Evolutionary conservation across 2,888 invertebrate species (phyloP).

Genomic region (Eucera pruinosa): DNA sequence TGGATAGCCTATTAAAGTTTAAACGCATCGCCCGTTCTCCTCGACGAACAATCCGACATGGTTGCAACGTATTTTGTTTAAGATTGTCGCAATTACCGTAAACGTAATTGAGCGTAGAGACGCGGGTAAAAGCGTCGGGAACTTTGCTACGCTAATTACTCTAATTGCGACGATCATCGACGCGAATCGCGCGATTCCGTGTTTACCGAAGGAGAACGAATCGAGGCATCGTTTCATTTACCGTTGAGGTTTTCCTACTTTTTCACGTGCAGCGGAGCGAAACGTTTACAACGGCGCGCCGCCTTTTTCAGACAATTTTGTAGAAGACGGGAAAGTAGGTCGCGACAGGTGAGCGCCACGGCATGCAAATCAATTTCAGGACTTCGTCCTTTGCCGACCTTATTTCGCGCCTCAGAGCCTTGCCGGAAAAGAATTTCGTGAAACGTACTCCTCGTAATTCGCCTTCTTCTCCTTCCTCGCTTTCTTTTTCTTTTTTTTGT

Average conservation of each 20-base stretch:
- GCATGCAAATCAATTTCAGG: conserved; percentile 60
- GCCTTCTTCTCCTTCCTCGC: neutral
- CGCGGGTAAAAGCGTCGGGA: neutral
- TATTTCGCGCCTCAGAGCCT: conserved; percentile 14
- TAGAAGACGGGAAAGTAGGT: conserved; percentile 44
- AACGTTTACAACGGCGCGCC: conserved; percentile 18
- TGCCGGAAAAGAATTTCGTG: conserved; percentile 9
- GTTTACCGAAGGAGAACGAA: neutral
- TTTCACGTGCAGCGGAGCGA: conserved; percentile 8
- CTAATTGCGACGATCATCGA: conserved; percentile 30
- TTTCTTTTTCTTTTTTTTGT: too few relatives aligned
- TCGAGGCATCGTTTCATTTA: conserved; percentile 11
- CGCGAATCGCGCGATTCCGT: conserved; percentile 10
- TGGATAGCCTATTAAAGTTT: neutral
- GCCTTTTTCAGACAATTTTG: conserved; percentile 27
- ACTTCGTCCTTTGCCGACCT: conserved; percentile 47
- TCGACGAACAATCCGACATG: neutral
- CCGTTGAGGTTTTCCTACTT: neutral
- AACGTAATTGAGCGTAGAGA: conserved; percentile 13
- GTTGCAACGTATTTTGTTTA: neutral
- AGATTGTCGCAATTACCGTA: conserved; percentile 7
- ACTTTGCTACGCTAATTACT: conserved; percentile 22
- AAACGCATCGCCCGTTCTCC: neutral
- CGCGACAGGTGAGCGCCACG: conserved; percentile 51
- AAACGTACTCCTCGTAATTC: neutral